A percentile compares a stretch with the other conserved stretches of the same genome.
Evolutionary conservation across 2,888 invertebrate genomes (phyloP).

Genomic region (Apeira syringaria): DNA sequence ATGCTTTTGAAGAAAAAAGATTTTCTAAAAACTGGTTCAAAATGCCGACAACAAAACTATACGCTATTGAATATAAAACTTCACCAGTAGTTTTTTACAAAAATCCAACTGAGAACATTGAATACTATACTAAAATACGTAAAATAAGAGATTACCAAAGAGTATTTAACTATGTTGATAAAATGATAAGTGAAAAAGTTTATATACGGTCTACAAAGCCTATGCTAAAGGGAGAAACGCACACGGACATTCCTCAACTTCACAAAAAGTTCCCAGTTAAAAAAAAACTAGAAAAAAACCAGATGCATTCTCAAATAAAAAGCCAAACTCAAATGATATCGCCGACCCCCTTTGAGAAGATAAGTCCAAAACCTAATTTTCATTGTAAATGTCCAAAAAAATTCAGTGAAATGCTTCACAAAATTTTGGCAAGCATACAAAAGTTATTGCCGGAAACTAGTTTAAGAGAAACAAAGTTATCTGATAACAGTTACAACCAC

Average conservation of each 20-base stretch:
- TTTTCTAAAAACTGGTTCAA: conserved; percentile 51
- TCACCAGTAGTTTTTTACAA: conserved; percentile 52
- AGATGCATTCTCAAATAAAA: not conserved
- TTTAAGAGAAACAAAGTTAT: not conserved
- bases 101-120: conserved; percentile 54
- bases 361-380: not conserved
- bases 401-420: conserved; percentile 36
- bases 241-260: conserved; percentile 22
- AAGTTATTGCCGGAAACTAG: conserved; percentile 37
- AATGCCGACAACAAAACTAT: conserved; percentile 46
- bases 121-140: conserved; percentile 61
- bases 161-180: conserved; percentile 62
- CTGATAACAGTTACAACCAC: not conserved
- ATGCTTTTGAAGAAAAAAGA: conserved; percentile 44
- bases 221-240: conserved; percentile 31
- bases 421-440: conserved; percentile 48
- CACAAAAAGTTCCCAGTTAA: not conserved
- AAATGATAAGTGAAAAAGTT: conserved; percentile 59
- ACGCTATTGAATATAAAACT: conserved; percentile 55
- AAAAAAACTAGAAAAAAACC: no score
- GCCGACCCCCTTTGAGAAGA: not conserved
- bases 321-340: not conserved
- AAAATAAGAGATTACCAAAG: conserved; percentile 64
- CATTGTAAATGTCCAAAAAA: conserved; percentile 52
- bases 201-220: conserved; percentile 38